Evolutionary conservation across 2,113 vertebrate genomes (phyloP).

Genomic region (Aphyosemion australe): DNA sequence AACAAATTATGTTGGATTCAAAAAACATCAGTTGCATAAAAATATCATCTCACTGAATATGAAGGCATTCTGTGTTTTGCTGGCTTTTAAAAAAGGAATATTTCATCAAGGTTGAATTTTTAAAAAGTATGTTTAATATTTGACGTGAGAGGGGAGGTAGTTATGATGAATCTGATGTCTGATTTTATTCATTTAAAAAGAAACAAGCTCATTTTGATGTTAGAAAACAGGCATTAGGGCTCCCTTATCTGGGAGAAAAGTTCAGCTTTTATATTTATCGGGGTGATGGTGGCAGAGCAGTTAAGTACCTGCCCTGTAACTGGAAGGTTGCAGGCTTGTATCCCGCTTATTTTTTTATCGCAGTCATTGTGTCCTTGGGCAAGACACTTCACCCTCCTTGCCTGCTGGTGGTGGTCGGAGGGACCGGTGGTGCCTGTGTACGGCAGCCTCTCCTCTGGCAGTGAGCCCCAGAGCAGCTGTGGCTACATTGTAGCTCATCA

Average conservation of each 20-base stretch:
- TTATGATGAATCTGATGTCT: conserved; percentile 13
- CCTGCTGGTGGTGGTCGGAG: no score
- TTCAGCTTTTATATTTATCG: neutral
- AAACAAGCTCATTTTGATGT: neutral
- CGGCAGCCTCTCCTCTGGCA: no score
- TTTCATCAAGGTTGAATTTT: conserved; percentile 3
- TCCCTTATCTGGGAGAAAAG: neutral
- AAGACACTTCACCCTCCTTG: no score
- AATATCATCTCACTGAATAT: neutral
- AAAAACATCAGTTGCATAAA: neutral
- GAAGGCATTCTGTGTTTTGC: neutral
- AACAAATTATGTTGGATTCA: conserved; percentile 3
- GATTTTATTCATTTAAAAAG: neutral
- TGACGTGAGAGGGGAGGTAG: no score
- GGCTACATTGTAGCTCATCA: no score
- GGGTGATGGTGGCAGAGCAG: no score
- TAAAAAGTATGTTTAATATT: neutral
- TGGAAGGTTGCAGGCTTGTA: no score
- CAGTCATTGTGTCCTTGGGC: no score
- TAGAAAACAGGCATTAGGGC: neutral
- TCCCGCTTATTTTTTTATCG: no score
- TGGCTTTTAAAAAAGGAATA: neutral
- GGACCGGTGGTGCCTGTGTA: no score
- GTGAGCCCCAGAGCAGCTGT: no score
- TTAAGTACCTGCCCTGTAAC: no score